Percentiles rank a stretch among this genome's conserved stretches.
phyloP scores from a whole-genome alignment of 2,888 invertebrate species.

The Hydraecia micacea region DNA sequence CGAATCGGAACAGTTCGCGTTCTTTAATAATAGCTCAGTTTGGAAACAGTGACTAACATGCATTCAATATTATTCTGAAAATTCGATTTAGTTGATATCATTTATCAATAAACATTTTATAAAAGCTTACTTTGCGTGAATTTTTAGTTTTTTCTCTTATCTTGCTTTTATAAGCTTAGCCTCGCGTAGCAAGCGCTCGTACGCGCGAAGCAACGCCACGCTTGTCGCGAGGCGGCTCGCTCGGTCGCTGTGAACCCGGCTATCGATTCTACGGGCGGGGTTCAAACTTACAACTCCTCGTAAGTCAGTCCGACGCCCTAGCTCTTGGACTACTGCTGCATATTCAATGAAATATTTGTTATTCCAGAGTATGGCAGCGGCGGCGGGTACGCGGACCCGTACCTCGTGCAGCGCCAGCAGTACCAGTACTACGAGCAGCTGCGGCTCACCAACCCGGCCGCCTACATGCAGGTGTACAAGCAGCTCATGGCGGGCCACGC shows the following conservation, averaged over 20 bases:
- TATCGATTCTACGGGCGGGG: too few relatives aligned
- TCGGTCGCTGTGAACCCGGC: neutral
- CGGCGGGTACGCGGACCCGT: conserved; percentile 85
- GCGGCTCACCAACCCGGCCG: conserved; percentile 94
- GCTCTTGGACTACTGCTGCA: neutral
- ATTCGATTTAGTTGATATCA: conserved; percentile 10
- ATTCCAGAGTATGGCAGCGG: conserved; percentile 63
- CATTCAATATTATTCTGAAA: conserved; percentile 5
- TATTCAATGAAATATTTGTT: neutral
- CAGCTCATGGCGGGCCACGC: conserved; percentile 91
- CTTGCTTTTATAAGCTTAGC: neutral
- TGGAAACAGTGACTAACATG: neutral
- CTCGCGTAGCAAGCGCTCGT: neutral
- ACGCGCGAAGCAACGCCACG: neutral
- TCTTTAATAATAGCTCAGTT: conserved; percentile 6
- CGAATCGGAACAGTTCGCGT: conserved; percentile 24
- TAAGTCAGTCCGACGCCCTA: too few relatives aligned
- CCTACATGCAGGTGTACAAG: conserved; percentile 94
- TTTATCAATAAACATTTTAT: conserved; percentile 15
- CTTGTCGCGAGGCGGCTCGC: too few relatives aligned
- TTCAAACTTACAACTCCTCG: neutral
- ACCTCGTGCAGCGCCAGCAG: conserved; percentile 91
- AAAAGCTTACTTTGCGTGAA: neutral
- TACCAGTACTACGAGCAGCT: conserved; percentile 95
- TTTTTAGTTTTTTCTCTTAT: neutral